phyloP scores from a whole-genome alignment of 2,888 invertebrate genomes.

The Oscheius onirici region DNA sequence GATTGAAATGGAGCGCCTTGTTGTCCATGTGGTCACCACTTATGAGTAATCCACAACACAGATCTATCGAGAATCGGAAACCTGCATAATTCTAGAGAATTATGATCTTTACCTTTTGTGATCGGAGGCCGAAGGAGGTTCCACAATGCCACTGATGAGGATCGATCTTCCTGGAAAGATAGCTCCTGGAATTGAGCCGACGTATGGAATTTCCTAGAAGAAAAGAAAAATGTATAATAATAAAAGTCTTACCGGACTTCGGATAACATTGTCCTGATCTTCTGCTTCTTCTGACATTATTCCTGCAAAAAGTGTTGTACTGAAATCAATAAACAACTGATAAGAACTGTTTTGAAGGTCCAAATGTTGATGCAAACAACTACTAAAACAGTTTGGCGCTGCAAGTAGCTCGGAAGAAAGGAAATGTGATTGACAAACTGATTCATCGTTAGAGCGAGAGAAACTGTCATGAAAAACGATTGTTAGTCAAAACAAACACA shows the following conservation, averaged over 20 bases:
- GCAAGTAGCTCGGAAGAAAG: too few species aligned
- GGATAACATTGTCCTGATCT: constrained; percentile 29
- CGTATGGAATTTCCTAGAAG: constrained; percentile 62
- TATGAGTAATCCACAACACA: constrained; percentile 67
- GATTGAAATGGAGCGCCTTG: constrained; percentile 56
- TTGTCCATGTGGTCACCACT: constrained; percentile 68
- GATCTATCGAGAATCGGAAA: constrained; percentile 62
- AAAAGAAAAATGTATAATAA: background rate
- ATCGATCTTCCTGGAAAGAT: constrained; percentile 63
- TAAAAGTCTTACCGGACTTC: constrained; percentile 46
- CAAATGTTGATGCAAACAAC: background rate
- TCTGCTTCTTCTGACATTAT: background rate
- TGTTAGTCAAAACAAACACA: background rate
- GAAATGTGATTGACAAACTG: too few species aligned
- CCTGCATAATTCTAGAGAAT: background rate
- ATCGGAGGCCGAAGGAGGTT: constrained; percentile 52
- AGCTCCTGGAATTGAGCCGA: constrained; percentile 63
- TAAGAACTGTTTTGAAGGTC: too few species aligned
- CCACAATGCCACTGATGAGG: constrained; percentile 59
- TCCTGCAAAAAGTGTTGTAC: too few species aligned
- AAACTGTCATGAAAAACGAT: background rate
- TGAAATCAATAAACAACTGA: too few species aligned
- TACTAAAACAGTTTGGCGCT: too few species aligned
- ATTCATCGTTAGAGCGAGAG: too few species aligned
- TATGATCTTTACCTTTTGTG: constrained; percentile 33